Evolutionary conservation across 2,797 vertebrate genomes (phyloP), one percentile per base, ranked within the genome.

Genomic region (Enteromius thamalakanensis): DNA sequence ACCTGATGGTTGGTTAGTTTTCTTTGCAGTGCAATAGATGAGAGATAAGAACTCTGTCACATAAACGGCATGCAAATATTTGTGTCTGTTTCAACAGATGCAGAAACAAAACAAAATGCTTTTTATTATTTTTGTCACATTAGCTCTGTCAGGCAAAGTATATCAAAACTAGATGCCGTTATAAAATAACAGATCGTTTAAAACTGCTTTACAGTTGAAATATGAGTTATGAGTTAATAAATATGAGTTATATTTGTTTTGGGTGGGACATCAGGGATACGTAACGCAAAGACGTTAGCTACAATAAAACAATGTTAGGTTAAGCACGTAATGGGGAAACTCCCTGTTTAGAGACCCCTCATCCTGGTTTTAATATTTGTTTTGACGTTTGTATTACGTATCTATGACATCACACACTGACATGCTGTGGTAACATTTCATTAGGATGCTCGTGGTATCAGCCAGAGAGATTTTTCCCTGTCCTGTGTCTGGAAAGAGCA

Each of bases 391-490:
- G 32, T 21, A 49, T 74, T 75, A 67, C 1, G 9, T 40, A 4
- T 51, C 58, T 14, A 19, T 1, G 12, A 14, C 23, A 12, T 80
- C 51, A 75, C 29, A 64, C 21, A 21, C 47, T 55, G 17, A 37
- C 19, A 3, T 29, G 15, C n/a, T 15, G 42, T 23, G 21, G 32
- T 42, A 10, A 45, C 17, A 6, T 81, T 53, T 9, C 15, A 14
- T 53, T 64, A 42, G 21, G 47, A 47, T 0, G 5, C 42, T 74
- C 3, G 4, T 23, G 26, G 45, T 17, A 32, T 68, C 34, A 42
- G 17, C 47, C 47, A 55, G 49, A 42, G n/a, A 70, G 81, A 68
- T 58, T 68, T 68, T 53, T 37, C 45, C 37, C 21, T 42, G 47
- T 58, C 6, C 17, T 37, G 21, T 67, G 26, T 67, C n/a, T 75